Base-by-base conservation (phyloP, 2,888 invertebrate genomes). In the Plusia festucae region DNA sequence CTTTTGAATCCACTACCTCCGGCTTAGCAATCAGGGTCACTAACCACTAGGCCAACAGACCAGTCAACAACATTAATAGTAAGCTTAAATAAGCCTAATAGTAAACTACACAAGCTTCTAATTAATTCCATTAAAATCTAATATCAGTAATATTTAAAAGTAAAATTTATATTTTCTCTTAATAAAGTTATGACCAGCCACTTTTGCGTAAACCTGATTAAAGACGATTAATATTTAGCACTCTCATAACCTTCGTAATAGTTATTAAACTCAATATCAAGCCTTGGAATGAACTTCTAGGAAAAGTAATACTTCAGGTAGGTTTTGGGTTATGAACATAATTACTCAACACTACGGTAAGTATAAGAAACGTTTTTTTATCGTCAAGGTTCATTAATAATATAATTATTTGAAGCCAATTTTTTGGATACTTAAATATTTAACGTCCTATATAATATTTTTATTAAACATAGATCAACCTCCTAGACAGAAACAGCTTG, bases 161-260 rank as follows among this genome's bases (percentile, higher is more conserved):
- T 22, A 59, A 62, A 22, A 53, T 74, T 58, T 60, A 53, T 65
- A 67, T 72, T 65, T 74, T 49, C 46, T 61, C 52, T 32, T 63
- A 49, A 59, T 22, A 49, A 72, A 72, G 34, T 60, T 63, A 51
- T 52, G 16, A 55, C 64, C 53, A 64, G 30, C 52, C 71, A n/a
- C n/a, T n/a, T 74, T 60, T 16, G 60, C 49, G 59, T 57, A 51
- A 8, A 27, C 58, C 53, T 71, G 71, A 60, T 63, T 60, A 68
- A 63, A 68, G 68, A 24, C 64, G 53, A 68, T 66, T 68, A 77
- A 77, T 68, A 77, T 71, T 74, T 55, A 71, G 64, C 30, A 30
- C 46, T 22, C 18, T 64, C 66, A 62, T 71, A 58, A 71, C 65
- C 62, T 54, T 60, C 20, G 27, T 75, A 74, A 74, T 62, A 68